These are phyloP conservation scores for Anticlea derivata DNA, from an alignment of 2,888 invertebrate genomes.

Conservation along the genomic window DNA sequence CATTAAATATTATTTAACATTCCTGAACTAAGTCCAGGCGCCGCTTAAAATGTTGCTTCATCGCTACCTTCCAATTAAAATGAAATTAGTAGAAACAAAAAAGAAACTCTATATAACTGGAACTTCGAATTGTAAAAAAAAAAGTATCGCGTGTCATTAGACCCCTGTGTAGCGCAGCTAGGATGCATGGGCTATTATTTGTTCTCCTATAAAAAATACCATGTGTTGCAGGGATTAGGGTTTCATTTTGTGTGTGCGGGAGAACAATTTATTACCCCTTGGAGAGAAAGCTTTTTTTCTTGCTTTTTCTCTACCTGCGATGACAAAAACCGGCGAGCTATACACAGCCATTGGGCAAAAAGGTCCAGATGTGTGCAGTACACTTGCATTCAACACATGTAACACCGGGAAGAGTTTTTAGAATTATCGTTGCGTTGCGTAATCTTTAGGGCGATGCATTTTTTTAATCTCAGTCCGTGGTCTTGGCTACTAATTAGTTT, in stretches of 20 bases:
- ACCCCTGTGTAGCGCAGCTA: conserved; percentile 57
- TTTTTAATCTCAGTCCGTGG: conserved; percentile 29
- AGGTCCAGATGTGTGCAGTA: conserved; percentile 48
- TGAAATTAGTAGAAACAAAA: conserved; percentile 57
- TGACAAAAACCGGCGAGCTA: conserved; percentile 54
- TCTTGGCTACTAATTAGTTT: conserved; percentile 28
- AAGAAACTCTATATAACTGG: conserved; percentile 66
- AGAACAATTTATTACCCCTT: conserved; percentile 56
- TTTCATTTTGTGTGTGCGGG: conserved; percentile 31
- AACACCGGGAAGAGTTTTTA: conserved; percentile 29
- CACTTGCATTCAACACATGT: conserved; percentile 53
- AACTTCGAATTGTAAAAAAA: conserved; percentile 54
- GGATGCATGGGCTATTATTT: conserved; percentile 22
- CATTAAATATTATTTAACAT: too few species aligned
- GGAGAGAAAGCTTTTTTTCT: conserved; percentile 56
- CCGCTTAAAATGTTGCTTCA: conserved; percentile 40
- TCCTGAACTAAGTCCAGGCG: conserved; percentile 34
- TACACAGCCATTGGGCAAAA: conserved; percentile 32
- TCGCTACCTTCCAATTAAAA: conserved; percentile 55
- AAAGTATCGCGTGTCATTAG: conserved; percentile 73
- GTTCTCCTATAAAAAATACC: conserved; percentile 1
- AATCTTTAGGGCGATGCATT: conserved; percentile 35
- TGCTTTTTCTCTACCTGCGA: conserved; percentile 65
- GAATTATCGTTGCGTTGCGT: conserved; percentile 44
- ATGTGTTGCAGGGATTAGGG: conserved; percentile 17